phyloP scores from a whole-genome alignment of 1,140 invertebrate species.

The Ips typographus region DNA sequence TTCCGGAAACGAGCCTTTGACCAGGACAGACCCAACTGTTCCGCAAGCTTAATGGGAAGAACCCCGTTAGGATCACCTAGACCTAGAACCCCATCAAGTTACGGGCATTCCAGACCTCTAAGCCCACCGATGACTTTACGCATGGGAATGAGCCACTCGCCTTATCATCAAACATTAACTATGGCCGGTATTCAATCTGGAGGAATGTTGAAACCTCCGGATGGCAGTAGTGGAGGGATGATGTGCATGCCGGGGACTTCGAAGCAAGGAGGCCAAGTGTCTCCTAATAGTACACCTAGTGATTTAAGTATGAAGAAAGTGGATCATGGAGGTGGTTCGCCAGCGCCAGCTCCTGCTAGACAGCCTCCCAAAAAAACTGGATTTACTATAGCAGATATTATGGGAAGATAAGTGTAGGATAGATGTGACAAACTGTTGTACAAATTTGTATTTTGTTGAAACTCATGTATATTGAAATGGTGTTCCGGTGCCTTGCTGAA shows the following conservation, averaged over 20 bases:
- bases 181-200: slow-evolving; percentile 10
- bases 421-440: too few species aligned
- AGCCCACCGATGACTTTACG: slow-evolving; percentile 42
- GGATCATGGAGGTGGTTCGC: slow-evolving; percentile 48
- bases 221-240: slow-evolving; percentile 19
- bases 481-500: too few species aligned
- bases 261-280: slow-evolving; percentile 24
- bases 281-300: slow-evolving; percentile 44
- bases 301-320: slow-evolving; percentile 51
- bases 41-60: slow-evolving; percentile 11
- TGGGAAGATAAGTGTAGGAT: slow-evolving; percentile 58
- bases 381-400: slow-evolving; percentile 74
- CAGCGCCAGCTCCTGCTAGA: slow-evolving; percentile 49
- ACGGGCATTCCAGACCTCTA: slow-evolving; percentile 23
- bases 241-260: slow-evolving; percentile 23
- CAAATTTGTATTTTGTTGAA: too few species aligned
- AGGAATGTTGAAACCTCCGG: slow-evolving; percentile 42
- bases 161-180: not conserved
- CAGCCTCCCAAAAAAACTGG: slow-evolving; percentile 62
- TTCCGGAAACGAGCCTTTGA: slow-evolving; percentile 48
- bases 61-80: slow-evolving; percentile 16
- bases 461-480: too few species aligned
- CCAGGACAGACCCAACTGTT: slow-evolving; percentile 40
- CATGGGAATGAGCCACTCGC: slow-evolving; percentile 29
- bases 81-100: slow-evolving; percentile 25